These are phyloP conservation scores for Euwallacea fornicatus DNA, from an alignment of 1,140 invertebrate species.

Conservation along the genomic window DNA sequence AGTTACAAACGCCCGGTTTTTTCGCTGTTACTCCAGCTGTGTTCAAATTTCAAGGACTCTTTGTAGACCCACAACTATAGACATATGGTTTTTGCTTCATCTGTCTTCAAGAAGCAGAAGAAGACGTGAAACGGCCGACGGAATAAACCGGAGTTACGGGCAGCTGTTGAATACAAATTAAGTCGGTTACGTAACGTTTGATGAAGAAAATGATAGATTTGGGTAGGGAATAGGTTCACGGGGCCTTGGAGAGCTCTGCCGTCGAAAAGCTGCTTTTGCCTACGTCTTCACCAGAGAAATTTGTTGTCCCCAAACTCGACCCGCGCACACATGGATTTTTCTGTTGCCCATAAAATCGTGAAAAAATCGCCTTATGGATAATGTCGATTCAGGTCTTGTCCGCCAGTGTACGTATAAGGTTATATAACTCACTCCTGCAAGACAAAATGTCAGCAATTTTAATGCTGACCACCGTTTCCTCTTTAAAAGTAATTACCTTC, in stretches of 20 bases:
- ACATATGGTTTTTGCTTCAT: slow-evolving; percentile 26
- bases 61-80: slow-evolving; percentile 8
- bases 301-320: too few relatives aligned
- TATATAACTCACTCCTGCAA: background rate
- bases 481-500: background rate
- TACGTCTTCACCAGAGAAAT: too few relatives aligned
- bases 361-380: too few relatives aligned
- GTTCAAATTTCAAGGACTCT: slow-evolving; percentile 12
- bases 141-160: background rate
- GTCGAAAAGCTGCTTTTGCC: too few relatives aligned
- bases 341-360: too few relatives aligned
- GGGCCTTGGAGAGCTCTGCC: background rate
- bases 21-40: slow-evolving; percentile 8
- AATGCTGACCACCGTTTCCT: background rate
- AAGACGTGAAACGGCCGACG: too few relatives aligned
- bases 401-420: too few relatives aligned
- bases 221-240: background rate
- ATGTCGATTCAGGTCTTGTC: too few relatives aligned
- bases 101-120: slow-evolving; percentile 4
- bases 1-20: background rate
- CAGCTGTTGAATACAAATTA: slow-evolving; percentile 33
- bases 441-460: background rate
- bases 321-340: too few relatives aligned
- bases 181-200: slow-evolving; percentile 28
- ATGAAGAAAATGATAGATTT: background rate